phyloP scores from a whole-genome alignment of 2,888 invertebrate species.

The Arctia plantaginis region DNA sequence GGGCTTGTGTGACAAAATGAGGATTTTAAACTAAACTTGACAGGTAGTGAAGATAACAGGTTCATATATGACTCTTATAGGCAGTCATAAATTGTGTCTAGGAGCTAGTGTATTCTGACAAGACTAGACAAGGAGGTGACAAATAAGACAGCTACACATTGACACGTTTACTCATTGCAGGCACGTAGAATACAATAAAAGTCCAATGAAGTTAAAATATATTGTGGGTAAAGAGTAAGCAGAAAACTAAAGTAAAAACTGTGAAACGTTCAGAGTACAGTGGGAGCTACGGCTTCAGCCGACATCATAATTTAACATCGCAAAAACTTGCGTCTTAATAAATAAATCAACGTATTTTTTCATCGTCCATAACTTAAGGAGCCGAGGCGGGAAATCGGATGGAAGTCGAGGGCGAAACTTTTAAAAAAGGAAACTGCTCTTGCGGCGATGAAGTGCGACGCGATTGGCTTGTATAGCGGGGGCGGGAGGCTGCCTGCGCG shows the following conservation, averaged over 20 bases:
- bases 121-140: background rate
- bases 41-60: background rate
- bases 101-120: background rate
- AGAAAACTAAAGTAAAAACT: conserved; percentile 61
- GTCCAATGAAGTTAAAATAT: conserved; percentile 65
- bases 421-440: conserved; percentile 86
- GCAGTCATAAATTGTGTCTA: conserved; percentile 8
- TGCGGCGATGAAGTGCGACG: conserved; percentile 69
- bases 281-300: conserved; percentile 61
- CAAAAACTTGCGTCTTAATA: conserved; percentile 80
- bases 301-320: conserved; percentile 81
- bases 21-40: background rate
- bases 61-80: background rate
- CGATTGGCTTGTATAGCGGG: conserved; percentile 77
- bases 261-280: conserved; percentile 62
- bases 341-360: conserved; percentile 82
- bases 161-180: conserved; percentile 50
- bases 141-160: conserved; percentile 14
- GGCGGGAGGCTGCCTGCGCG: conserved; percentile 75
- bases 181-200: conserved; percentile 61
- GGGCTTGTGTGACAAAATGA: background rate
- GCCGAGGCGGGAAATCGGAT: conserved; percentile 85
- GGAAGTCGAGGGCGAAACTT: conserved; percentile 84
- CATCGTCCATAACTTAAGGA: conserved; percentile 81
- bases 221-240: conserved; percentile 33